phyloP scores from a whole-genome alignment of 2,113 vertebrate genomes.

The Spizaetus ornatus region DNA sequence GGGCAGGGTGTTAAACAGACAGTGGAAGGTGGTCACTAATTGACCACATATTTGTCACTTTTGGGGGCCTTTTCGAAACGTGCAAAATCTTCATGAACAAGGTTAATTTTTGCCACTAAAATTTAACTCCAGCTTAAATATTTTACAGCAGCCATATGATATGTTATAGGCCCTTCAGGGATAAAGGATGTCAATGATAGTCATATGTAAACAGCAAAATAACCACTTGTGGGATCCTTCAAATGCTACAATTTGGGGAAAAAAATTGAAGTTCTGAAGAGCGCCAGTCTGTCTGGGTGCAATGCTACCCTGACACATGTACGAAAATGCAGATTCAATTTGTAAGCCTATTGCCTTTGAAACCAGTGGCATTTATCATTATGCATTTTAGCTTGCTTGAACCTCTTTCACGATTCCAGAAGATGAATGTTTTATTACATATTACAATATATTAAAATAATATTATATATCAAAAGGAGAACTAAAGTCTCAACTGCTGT shows the following conservation, averaged over 20 bases:
- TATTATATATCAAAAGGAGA: background rate
- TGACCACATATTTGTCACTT: background rate
- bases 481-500: background rate
- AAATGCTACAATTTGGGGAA: background rate
- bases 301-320: background rate
- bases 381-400: background rate
- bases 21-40: background rate
- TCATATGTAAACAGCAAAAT: background rate
- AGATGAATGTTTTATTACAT: background rate
- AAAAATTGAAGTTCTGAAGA: background rate
- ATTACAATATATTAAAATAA: background rate
- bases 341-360: background rate
- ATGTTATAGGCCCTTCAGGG: background rate
- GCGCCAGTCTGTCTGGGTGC: accelerated
- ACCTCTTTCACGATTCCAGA: background rate
- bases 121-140: background rate
- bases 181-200: background rate
- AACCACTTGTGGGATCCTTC: background rate
- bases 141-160: background rate
- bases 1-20: background rate
- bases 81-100: background rate
- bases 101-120: background rate
- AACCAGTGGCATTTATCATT: background rate
- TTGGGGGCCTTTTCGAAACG: background rate
- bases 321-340: background rate